Percentiles rank a stretch among this genome's conserved stretches.
These are phyloP conservation scores for Palloptera scutellata DNA, from an alignment of 2,888 invertebrate genomes.

Conservation along the genomic window DNA sequence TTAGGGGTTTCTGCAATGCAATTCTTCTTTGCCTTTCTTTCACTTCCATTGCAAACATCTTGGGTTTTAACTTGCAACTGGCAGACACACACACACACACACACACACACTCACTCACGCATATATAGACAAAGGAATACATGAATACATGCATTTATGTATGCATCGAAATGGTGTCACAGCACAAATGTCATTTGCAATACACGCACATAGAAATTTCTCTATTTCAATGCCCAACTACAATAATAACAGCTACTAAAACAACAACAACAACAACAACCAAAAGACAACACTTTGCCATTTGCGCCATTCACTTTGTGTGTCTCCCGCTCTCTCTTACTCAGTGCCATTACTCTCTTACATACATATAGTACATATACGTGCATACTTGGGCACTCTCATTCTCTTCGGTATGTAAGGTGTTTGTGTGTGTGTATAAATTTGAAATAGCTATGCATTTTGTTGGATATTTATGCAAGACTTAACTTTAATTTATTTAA, in stretches of 20 bases:
- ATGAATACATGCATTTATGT: background rate
- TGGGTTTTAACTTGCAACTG: slow-evolving; percentile 1
- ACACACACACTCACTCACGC: background rate
- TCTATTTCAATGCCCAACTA: slow-evolving; percentile 21
- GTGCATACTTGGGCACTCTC: background rate
- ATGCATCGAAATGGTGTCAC: slow-evolving; percentile 23
- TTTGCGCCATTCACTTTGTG: background rate
- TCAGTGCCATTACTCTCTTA: no score
- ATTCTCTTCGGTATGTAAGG: background rate
- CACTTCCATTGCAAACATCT: slow-evolving; percentile 13
- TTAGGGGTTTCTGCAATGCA: slow-evolving; percentile 4
- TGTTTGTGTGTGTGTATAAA: background rate
- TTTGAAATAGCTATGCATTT: slow-evolving; percentile 4
- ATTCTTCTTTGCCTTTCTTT: slow-evolving; percentile 9
- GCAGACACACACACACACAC: slow-evolving; percentile 5
- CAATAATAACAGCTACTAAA: background rate
- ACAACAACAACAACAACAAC: background rate
- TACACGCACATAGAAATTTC: slow-evolving; percentile 16
- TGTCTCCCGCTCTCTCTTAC: no score
- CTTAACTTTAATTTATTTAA: slow-evolving; percentile 8
- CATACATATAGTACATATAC: no score
- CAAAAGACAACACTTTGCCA: background rate
- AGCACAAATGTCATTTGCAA: slow-evolving; percentile 31
- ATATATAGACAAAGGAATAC: slow-evolving; percentile 4
- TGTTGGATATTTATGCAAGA: slow-evolving; percentile 5